Evolutionary conservation across 2,888 invertebrate genomes (phyloP), one percentile per base, ranked within the genome.

Genomic region (Xestoiulus laeticollis): DNA sequence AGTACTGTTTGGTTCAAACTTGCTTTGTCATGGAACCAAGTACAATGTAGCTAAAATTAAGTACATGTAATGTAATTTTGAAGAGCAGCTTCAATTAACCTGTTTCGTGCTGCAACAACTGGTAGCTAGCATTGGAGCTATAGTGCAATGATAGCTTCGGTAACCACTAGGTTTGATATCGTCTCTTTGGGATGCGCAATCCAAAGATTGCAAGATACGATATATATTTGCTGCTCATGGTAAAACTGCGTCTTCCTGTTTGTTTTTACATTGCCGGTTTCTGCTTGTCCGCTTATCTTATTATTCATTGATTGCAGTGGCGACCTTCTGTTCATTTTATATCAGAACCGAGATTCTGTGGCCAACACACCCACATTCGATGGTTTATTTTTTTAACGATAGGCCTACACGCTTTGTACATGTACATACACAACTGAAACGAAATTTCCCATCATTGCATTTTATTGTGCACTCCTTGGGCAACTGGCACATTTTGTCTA

Each of bases 281-380:
- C 10, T 68, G 22, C 68, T 68, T 68, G 22, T 68, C 12, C 68
- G 22, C 26, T 68, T 68, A 68, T 68, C 68, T 68, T 59, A 19
- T 59, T 68, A 26, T n/a, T 22, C 22, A 68, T 6, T 68, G 68
- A 68, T 68, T 68, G 22, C 68, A 68, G 68, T 68, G 26, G 68
- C 68, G 68, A 53, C 68, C 68, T 68, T 68, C 68, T 68, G 68
- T 68, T 68, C 68, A 26, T 26, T 68, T 68, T 22, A 10, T 68
- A 68, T 68, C 22, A 26, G n/a, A n/a, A 22, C 68, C 68, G 68
- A 26, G 68, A 68, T 68, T 68, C 68, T 6, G 12, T 68, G 68
- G 22, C 68, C 22, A 68, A 59, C 48, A 68, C 68, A 68, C 26
- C 68, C 68, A 26, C 68, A 68, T 68, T 26, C 26, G 26, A 68